These are phyloP conservation scores for Nycticryphes semicollaris DNA, from an alignment of 2,113 vertebrate species.

Conservation along the genomic window DNA sequence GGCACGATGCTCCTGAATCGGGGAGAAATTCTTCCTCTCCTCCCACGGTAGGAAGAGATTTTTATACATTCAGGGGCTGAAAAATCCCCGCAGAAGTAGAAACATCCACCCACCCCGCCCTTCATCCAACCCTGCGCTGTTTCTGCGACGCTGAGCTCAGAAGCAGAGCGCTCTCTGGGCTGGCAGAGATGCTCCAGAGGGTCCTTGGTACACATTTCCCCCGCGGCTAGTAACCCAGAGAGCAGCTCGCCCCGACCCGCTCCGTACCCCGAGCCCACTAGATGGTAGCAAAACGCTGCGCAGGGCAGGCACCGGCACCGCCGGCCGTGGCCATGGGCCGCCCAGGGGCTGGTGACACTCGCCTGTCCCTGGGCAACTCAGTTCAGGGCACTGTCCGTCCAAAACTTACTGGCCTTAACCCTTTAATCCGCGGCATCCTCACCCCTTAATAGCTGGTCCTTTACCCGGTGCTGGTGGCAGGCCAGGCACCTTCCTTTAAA, in stretches of 20 bases:
- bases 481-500: neutral
- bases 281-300: constrained; percentile 44
- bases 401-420: neutral
- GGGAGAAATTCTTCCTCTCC: neutral
- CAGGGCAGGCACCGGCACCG: neutral
- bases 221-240: neutral
- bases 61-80: neutral
- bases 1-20: neutral
- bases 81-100: neutral
- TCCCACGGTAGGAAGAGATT: rapidly evolving
- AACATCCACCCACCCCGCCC: rapidly evolving
- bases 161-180: rapidly evolving
- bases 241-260: neutral
- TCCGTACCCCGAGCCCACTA: neutral
- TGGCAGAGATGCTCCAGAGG: neutral
- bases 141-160: neutral
- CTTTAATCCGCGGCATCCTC: neutral
- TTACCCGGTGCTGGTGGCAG: rapidly evolving
- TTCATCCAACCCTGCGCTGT: rapidly evolving
- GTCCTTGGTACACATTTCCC: too few relatives aligned
- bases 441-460: neutral
- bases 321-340: neutral
- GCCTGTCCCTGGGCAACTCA: rapidly evolving
- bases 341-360: too few relatives aligned
- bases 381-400: rapidly evolving